Base-by-base conservation (phyloP, 2,888 invertebrate genomes). In the Tetragonula carbonaria region DNA sequence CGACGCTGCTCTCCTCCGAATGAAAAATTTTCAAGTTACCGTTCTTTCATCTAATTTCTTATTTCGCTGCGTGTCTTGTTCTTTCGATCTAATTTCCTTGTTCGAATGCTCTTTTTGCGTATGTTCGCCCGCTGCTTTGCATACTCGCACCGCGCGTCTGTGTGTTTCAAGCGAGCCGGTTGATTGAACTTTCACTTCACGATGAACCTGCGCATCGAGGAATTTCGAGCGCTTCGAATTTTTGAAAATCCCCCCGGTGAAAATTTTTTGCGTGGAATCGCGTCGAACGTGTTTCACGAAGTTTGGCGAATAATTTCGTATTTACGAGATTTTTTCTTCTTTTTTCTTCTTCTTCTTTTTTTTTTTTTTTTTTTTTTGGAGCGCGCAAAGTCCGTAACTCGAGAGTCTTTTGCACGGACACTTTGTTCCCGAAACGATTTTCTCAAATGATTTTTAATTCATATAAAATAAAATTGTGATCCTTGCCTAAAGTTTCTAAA, bases 321-420 rank as follows among this genome's bases (percentile, higher is more conserved):
- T 45, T 45, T 45, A 2, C 13, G 8, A 18, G 16, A 62, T 68
- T 45, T 63, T 33, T 4, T 18, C 33, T n/a, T 63, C 28, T 11
- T 21, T 1, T n/a, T 33, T 18, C 33, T n/a, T 63, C 28, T 21
- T 21, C 16, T 33, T 28, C 1, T 28, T 28, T 28, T 2, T 4
- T 3, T 5, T 63, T 16, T 18, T 21, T 1, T n/a, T 33, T 14
- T n/a, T 45, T 18, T 59, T 72, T 1, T 14, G 13, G 4, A 13
- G 0, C n/a, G 50, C 14, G 62, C 2, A 14, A 14, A 14, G 33
- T 73, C 28, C 73, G 73, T 63, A 73, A 63, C 63, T 50, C 3
- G n/a, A 21, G 28, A 4, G 4, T 13, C 13, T 62, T 45, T 73
- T 73, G 62, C 63, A 73, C 73, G 73, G 73, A 63, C 73, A 11